These are phyloP conservation scores for Litoditis marina DNA, from an alignment of 2,888 invertebrate genomes.

Conservation along the genomic window DNA sequence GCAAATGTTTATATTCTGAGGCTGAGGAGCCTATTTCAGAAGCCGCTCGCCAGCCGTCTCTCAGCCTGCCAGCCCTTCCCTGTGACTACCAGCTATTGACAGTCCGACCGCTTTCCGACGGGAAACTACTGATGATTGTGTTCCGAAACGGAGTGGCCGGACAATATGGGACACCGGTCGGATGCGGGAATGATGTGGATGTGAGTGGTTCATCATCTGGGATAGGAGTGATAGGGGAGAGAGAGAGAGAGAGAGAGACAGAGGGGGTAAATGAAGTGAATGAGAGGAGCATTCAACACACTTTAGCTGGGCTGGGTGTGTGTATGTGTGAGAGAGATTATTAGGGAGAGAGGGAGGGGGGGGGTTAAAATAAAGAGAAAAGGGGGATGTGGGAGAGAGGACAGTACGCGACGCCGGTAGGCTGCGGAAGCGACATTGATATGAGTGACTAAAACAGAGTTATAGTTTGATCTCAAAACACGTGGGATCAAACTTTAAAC, in stretches of 20 bases:
- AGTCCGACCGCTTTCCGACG: conserved; percentile 20
- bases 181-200: conserved; percentile 12
- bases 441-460: no score
- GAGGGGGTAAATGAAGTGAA: not conserved
- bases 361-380: no score
- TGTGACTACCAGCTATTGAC: conserved; percentile 42
- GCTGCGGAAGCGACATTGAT: no score
- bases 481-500: no score
- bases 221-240: not conserved
- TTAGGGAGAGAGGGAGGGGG: no score
- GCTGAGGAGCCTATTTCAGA: no score
- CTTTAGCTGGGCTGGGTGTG: no score
- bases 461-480: no score
- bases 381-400: no score
- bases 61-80: conserved; percentile 23
- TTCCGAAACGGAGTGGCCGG: conserved; percentile 20
- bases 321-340: not conserved
- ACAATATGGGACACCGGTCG: not conserved
- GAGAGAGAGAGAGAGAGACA: no score
- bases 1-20: no score
- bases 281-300: not conserved
- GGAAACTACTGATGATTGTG: conserved; percentile 20
- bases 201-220: not conserved
- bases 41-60: conserved; percentile 6
- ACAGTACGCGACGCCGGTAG: no score